These are phyloP conservation scores for Nothocercus nigrocapillus DNA, from an alignment of 2,113 vertebrate genomes.

Conservation along the genomic window DNA sequence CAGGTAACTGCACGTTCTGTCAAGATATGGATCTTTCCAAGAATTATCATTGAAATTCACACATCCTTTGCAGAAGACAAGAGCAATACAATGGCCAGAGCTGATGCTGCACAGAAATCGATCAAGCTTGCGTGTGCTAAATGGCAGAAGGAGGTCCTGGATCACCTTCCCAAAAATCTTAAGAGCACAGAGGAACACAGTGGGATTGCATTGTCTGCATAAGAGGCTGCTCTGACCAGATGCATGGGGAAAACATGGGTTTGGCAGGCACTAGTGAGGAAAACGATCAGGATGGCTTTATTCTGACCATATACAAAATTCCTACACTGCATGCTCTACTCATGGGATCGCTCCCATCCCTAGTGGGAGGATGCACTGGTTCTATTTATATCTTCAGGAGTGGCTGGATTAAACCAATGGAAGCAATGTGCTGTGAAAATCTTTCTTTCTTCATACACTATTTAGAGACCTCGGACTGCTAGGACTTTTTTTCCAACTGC, in stretches of 20 bases:
- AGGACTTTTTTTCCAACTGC: rapidly evolving
- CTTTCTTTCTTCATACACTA: neutral
- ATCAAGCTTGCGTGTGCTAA: neutral
- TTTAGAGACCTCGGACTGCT: neutral
- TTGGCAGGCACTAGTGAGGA: neutral
- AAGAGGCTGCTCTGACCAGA: rapidly evolving
- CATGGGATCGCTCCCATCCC: neutral
- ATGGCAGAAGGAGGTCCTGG: neutral
- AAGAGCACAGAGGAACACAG: neutral
- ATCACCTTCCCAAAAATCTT: neutral
- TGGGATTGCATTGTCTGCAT: neutral
- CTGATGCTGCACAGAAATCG: neutral
- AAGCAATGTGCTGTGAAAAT: neutral
- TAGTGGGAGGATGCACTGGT: rapidly evolving
- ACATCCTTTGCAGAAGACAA: neutral
- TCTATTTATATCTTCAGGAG: neutral
- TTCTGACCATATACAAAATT: neutral
- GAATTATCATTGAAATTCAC: neutral
- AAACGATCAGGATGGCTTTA: neutral
- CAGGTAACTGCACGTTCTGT: neutral
- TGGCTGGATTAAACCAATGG: neutral
- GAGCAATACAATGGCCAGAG: neutral
- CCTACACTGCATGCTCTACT: neutral
- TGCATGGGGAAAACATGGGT: neutral
- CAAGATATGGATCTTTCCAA: neutral